Base-by-base conservation (phyloP, 2,888 invertebrate genomes). In the Corythucha ciliata region DNA sequence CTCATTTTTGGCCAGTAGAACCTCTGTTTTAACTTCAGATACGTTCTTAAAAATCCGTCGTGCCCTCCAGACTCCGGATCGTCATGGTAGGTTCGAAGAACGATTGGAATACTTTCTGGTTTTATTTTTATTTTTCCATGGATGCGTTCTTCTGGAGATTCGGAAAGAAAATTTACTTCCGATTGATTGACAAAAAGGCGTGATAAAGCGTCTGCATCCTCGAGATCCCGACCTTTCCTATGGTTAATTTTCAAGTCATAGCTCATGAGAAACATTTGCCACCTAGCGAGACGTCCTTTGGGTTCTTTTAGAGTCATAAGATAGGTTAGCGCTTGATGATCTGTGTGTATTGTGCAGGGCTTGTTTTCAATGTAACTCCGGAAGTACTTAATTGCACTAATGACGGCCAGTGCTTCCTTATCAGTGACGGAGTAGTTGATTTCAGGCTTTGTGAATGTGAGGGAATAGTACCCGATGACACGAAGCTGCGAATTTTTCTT, bases 1-100 rank as follows among this genome's bases (percentile, higher is more conserved):
- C 29, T 44, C 46, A 46, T 46, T 4, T 46, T 41, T 7, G 46
- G 46, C 46, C 46, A 46, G 8, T 12, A 40, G 20, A 46, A 46
- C 14, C 34, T 14, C 12, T 32, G 21, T 18, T 44, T 46, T 5
- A 46, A 8, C 20, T 46, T 46, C 8, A 24, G 8, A 41, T 41
- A 41, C 41, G 41, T 36, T 29, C 14, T 36, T 8, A 36, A 14
- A 16, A 26, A 27, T 10, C 44, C 44, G 14, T 42, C 44, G 27
- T 42, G 44, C 5, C 40, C 40, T 6, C 40, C 40, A 4, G 40
- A 40, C 12, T 40, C 40, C 16, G 12, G 27, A 26, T 26, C 27
- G 18, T 44, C 44, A 14, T 44, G 44, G 24, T 44, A 44, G 6
- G 44, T 5, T 27, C 27, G 20, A n/a, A 44, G 32, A 14, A 44